phyloP scores from a whole-genome alignment of 2,888 invertebrate genomes.

The Boloria selene region DNA sequence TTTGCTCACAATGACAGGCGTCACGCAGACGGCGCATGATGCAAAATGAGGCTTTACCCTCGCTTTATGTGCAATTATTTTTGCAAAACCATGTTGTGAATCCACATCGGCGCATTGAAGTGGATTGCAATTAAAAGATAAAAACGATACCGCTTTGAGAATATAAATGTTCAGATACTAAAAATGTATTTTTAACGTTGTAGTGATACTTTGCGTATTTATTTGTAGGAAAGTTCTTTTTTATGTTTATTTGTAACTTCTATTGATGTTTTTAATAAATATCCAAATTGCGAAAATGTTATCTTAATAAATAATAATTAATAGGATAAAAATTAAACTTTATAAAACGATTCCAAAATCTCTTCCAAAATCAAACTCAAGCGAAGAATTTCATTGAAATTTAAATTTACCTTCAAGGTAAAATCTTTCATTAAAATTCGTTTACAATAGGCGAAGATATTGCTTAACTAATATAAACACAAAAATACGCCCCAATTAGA shows the following conservation, averaged over 20 bases:
- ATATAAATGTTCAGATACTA: constrained; percentile 1
- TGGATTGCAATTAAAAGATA: constrained; percentile 18
- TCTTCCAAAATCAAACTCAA: no score
- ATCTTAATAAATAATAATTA: no score
- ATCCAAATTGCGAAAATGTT: no score
- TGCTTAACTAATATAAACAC: no score
- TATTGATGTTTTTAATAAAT: no score
- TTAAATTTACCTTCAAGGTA: no score
- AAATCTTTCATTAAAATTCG: no score
- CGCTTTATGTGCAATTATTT: constrained; percentile 37
- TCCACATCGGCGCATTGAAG: constrained; percentile 10
- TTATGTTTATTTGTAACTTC: background rate
- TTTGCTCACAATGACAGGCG: constrained; percentile 41
- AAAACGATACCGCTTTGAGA: constrained; percentile 6
- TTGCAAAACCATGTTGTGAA: constrained; percentile 27
- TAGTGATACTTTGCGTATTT: background rate
- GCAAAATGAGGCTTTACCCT: constrained; percentile 37
- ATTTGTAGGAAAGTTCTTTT: background rate
- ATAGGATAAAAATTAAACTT: no score
- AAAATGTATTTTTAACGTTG: background rate
- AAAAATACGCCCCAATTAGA: no score
- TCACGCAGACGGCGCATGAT: constrained; percentile 38
- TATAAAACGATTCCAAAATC: no score
- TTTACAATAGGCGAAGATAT: no score
- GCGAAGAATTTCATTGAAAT: no score